phyloP scores from a whole-genome alignment of 2,113 vertebrate genomes.

The Charina bottae region DNA sequence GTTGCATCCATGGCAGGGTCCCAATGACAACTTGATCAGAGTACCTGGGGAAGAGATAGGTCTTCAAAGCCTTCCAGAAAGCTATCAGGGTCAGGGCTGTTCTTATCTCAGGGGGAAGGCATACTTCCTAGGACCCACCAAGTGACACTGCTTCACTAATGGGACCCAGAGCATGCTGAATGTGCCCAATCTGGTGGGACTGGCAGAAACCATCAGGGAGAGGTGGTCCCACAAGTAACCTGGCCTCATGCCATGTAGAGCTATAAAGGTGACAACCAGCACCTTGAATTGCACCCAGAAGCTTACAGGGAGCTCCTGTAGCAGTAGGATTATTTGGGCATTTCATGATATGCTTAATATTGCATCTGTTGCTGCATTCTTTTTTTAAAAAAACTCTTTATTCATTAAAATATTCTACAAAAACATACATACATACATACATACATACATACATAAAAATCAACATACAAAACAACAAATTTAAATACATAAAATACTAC shows the following conservation, averaged over 20 bases:
- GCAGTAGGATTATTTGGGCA: background rate
- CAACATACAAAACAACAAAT: too few relatives aligned
- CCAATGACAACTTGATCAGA: background rate
- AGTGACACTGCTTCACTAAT: background rate
- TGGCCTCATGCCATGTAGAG: background rate
- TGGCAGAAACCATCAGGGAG: background rate
- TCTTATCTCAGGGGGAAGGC: background rate
- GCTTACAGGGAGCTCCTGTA: background rate
- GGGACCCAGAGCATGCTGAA: background rate
- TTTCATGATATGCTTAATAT: background rate
- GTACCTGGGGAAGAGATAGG: background rate
- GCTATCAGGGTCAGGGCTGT: background rate
- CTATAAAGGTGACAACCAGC: background rate
- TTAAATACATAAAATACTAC: too few relatives aligned
- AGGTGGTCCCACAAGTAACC: background rate
- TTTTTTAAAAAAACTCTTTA: too few relatives aligned
- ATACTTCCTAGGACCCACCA: background rate
- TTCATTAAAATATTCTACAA: too few relatives aligned
- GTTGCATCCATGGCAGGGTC: background rate
- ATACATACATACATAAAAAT: too few relatives aligned
- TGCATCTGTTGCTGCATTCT: background rate
- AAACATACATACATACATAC: too few relatives aligned
- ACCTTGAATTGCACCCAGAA: background rate
- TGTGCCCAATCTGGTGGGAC: background rate
- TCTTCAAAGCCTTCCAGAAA: background rate